Evolutionary conservation across 2,888 invertebrate genomes (phyloP).

Genomic region (Heliconius hortense): DNA sequence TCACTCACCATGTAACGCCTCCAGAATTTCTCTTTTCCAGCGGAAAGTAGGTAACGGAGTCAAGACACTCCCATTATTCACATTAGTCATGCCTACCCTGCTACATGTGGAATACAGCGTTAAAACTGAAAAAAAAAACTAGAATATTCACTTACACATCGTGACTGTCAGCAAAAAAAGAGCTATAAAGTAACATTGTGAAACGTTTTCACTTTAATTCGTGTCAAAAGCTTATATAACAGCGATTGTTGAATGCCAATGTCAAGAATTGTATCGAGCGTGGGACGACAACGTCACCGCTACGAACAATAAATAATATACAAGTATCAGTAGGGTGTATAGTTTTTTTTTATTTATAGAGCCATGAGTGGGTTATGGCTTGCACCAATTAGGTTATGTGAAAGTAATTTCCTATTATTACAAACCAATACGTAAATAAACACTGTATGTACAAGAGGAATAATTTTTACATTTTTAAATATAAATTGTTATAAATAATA

Average conservation of each 20-base stretch:
- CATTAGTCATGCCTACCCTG: not conserved
- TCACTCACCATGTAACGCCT: not conserved
- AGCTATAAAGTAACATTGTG: not conserved
- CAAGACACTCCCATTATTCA: no score
- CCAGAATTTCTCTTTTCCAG: no score
- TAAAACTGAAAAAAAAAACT: not conserved
- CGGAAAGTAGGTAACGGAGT: not conserved
- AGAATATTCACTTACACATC: not conserved
- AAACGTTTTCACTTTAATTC: not conserved
- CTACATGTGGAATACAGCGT: not conserved
- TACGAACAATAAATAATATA: not conserved
- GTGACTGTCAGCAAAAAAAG: not conserved
- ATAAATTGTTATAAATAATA: no score
- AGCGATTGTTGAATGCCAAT: conserved; percentile 6
- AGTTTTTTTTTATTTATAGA: conserved; percentile 10
- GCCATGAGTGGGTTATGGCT: not conserved
- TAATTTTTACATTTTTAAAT: no score
- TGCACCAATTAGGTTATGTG: not conserved
- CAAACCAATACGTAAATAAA: not conserved
- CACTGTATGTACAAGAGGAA: no score
- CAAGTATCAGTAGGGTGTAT: not conserved
- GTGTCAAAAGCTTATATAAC: conserved; percentile 22
- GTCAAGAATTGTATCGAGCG: conserved; percentile 17
- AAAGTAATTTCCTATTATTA: not conserved
- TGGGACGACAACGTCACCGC: conserved; percentile 7